These are phyloP conservation scores for Brevipalpus yothersi DNA, from an alignment of 1,140 invertebrate species.

Conservation along the genomic window DNA sequence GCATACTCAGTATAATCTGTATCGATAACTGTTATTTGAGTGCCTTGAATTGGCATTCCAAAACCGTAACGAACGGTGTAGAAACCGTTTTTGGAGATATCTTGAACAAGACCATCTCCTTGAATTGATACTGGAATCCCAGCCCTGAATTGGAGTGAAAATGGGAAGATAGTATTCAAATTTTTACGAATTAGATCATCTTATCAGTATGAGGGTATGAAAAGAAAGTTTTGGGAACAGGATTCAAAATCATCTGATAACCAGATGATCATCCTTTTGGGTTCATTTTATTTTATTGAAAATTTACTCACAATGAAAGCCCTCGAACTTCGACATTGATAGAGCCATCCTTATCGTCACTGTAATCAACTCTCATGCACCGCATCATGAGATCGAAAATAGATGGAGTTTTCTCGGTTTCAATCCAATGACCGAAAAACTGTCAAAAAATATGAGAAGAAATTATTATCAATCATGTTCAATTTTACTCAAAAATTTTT, in stretches of 20 bases:
- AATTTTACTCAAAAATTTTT: not conserved
- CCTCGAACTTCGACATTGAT: constrained; percentile 8
- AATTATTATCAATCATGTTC: not conserved
- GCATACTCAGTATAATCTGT: constrained; percentile 11
- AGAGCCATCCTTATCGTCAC: constrained; percentile 9
- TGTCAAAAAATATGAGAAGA: not conserved
- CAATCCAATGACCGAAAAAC: constrained; percentile 11
- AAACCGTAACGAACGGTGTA: constrained; percentile 10
- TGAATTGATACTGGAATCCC: constrained; percentile 9
- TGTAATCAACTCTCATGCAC: constrained; percentile 9
- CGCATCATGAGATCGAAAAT: constrained; percentile 11
- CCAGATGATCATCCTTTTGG: not conserved
- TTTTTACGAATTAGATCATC: too few relatives aligned
- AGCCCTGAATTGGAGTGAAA: constrained; percentile 1
- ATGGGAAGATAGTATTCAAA: not conserved
- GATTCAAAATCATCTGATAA: too few relatives aligned
- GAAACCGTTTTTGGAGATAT: constrained; percentile 1
- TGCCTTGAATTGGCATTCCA: constrained; percentile 10
- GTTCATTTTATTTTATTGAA: not conserved
- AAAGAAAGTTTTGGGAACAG: too few relatives aligned
- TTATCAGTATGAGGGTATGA: too few relatives aligned
- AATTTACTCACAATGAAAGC: constrained; percentile 7
- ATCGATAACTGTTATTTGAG: constrained; percentile 6
- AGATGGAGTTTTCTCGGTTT: constrained; percentile 10
- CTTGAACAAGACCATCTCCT: constrained; percentile 10